phyloP scores from a whole-genome alignment of 2,888 invertebrate genomes.

The Hemaris fuciformis region DNA sequence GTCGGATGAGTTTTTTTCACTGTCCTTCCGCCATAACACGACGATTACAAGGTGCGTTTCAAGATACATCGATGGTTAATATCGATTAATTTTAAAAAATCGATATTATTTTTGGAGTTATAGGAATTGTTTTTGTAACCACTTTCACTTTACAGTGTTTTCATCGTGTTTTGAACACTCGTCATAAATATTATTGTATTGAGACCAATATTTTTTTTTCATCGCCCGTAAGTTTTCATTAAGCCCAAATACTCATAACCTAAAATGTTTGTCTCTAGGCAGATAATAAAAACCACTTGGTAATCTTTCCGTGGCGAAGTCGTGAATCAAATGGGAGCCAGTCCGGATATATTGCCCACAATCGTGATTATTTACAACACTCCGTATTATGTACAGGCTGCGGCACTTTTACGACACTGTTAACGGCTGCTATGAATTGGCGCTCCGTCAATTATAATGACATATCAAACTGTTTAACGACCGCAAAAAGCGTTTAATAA shows the following conservation, averaged over 20 bases:
- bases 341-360: constrained; percentile 55
- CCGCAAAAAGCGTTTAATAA: constrained; percentile 39
- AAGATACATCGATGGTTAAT: constrained; percentile 50
- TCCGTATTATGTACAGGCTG: constrained; percentile 34
- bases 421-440: constrained; percentile 46
- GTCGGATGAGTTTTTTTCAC: constrained; percentile 54
- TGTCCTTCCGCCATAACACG: constrained; percentile 44
- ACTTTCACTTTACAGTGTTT: background rate
- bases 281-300: constrained; percentile 6
- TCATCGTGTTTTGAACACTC: too few species aligned
- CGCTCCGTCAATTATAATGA: constrained; percentile 55
- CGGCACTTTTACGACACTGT: constrained; percentile 41
- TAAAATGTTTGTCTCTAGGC: background rate
- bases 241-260: background rate
- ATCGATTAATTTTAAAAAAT: constrained; percentile 49
- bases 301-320: constrained; percentile 18
- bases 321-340: constrained; percentile 41
- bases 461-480: constrained; percentile 46
- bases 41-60: constrained; percentile 58
- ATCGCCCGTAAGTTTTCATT: background rate
- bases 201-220: background rate
- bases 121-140: background rate
- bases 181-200: too few species aligned
- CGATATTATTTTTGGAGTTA: background rate
- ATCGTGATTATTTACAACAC: constrained; percentile 54